phyloP scores from a whole-genome alignment of 2,888 invertebrate genomes.

The Heliothis peltigera region DNA sequence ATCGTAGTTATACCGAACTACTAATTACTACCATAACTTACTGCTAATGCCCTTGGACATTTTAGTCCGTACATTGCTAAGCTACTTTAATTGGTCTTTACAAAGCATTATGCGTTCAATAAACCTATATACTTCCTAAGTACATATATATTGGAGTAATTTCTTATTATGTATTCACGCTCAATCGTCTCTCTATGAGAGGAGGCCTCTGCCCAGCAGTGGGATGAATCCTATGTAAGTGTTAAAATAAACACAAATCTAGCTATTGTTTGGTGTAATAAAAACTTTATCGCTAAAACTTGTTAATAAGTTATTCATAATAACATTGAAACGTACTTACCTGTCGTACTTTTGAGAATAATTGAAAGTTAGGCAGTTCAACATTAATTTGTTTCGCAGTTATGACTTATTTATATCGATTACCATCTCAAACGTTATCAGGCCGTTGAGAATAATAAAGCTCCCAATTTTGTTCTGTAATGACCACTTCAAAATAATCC shows the following conservation, averaged over 20 bases:
- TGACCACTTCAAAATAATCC: conserved; percentile 46
- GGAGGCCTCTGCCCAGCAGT: too few relatives aligned
- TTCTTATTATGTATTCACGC: too few relatives aligned
- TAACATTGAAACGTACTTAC: conserved; percentile 14
- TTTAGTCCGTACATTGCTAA: background rate
- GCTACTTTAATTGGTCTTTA: conserved; percentile 8
- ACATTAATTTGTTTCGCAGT: conserved; percentile 29
- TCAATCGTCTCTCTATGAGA: too few relatives aligned
- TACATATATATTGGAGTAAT: background rate
- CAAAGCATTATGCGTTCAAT: background rate
- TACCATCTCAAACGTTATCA: conserved; percentile 34
- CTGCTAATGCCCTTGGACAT: background rate
- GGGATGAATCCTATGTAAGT: too few relatives aligned
- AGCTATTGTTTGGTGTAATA: background rate
- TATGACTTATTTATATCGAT: conserved; percentile 44
- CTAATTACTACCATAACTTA: conserved; percentile 1
- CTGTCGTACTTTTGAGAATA: conserved; percentile 21
- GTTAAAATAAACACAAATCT: background rate
- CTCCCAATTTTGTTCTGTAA: conserved; percentile 23
- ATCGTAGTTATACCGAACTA: background rate
- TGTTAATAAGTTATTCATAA: conserved; percentile 6
- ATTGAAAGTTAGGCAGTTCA: conserved; percentile 21
- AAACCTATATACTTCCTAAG: too few relatives aligned
- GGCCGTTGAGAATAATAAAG: conserved; percentile 40
- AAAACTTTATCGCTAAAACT: background rate